Percentiles rank a stretch among this genome's conserved stretches.
Conservation (phyloP, 2,888 invertebrate genomes). For the Leucophenga montana region DNA sequence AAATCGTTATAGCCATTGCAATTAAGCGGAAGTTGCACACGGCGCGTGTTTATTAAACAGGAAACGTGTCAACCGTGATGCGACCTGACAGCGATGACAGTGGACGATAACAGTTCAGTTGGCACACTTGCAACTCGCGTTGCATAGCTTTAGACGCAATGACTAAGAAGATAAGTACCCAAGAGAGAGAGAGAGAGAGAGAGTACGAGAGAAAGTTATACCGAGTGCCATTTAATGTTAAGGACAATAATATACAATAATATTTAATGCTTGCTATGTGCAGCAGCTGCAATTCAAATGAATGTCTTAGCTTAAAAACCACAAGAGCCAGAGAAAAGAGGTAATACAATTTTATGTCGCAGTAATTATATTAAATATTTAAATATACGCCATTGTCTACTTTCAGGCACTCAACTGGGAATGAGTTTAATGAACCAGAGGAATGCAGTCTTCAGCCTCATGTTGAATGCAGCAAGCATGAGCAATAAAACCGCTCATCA, state of each 20-base stretch:
- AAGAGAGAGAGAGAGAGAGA: too few relatives aligned
- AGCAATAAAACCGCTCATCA: not conserved
- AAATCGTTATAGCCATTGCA: constrained; percentile 42
- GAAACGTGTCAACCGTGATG: constrained; percentile 28
- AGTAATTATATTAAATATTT: not conserved
- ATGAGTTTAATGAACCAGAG: not conserved
- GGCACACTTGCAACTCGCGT: too few relatives aligned
- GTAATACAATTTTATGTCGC: not conserved
- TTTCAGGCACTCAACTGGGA: not conserved
- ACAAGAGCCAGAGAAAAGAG: not conserved
- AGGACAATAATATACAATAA: constrained; percentile 14
- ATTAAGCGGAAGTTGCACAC: constrained; percentile 39
- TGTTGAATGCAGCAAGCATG: too few relatives aligned
- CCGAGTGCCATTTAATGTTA: not conserved
- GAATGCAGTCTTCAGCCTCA: not conserved
- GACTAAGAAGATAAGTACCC: too few relatives aligned
- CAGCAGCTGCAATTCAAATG: not conserved
- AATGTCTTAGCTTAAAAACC: not conserved
- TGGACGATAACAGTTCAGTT: too few relatives aligned
- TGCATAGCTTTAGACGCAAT: too few relatives aligned
- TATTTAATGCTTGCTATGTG: not conserved
- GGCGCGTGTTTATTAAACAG: constrained; percentile 26
- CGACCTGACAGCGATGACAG: not conserved
- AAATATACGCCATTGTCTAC: not conserved
- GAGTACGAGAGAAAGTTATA: too few relatives aligned